Evolutionary conservation across 2,888 invertebrate genomes (phyloP), one percentile per base, ranked within the genome.

Genomic region (Mechanitis mazaeus): DNA sequence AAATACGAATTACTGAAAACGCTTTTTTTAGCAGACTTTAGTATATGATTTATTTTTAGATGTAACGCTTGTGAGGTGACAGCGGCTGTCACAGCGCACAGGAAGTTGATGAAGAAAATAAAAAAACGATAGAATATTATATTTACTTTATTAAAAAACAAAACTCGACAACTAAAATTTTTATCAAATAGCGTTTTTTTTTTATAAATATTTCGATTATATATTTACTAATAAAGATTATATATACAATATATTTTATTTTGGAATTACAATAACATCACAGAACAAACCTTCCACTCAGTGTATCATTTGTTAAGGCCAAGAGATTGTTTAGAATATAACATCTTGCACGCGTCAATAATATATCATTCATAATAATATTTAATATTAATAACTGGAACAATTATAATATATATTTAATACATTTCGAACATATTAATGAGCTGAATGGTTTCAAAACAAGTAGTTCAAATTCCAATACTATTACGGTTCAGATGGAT

Each of bases 91-190:
- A 64, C 61, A 56, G 69, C 64, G 58, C 64, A 66, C 50, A 64
- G 54, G 58, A 68, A 68, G 54, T 31, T 59, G 61, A 31, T 59
- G 45, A 68, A 63, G 69, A 62, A 45, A 56, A 55, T 59, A 31
- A 63, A 63, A 54, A 56, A 45, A 11, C 6, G 11, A 31, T 60
- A 42, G 47, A 56, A 45, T 59, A 63, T 66, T 69, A 67, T 68
- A 72, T 20, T 20, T 20, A 68, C 67, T 79, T 76, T 77, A 76
- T 76, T 75, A 65, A 69, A 69, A 70, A 71, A 71, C 67, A 65
- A 72, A 73, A 71, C 54, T 35, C 12, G 33, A 31, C 38, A 33
- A 42, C n/a, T 56, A 42, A 42, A 6, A 11, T 45, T 50, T 45
- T 31, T 31, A 33, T 50, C 46, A 50, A 28, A 54, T 45, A 50